Percentiles rank a stretch among this genome's conserved stretches.
Conservation (phyloP, 2,888 invertebrate species). For the Diploptera punctata region DNA sequence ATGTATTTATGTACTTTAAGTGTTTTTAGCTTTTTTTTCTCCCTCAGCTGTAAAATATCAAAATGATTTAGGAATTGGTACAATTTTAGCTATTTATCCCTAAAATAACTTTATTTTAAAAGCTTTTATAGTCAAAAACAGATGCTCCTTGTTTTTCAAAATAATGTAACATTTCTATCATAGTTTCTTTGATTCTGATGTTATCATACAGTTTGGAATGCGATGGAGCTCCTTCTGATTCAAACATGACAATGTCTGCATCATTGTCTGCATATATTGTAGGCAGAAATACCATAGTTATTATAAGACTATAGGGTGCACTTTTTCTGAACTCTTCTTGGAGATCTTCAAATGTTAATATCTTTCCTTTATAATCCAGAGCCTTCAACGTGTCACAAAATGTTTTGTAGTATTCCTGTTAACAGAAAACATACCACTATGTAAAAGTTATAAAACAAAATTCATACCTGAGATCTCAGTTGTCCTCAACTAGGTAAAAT, state of each 20-base stretch:
- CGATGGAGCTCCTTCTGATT: background rate
- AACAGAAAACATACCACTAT: no score
- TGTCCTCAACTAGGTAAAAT: no score
- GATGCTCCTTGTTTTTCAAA: background rate
- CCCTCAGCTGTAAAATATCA: no score
- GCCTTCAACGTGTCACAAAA: background rate
- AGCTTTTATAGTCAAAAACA: no score
- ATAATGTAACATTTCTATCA: background rate
- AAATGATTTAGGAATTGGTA: no score
- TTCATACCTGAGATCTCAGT: no score
- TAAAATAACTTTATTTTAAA: no score
- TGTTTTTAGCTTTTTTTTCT: no score
- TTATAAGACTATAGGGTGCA: background rate
- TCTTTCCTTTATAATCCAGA: background rate
- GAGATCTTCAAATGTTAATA: background rate
- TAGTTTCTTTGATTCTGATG: background rate
- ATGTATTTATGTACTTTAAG: no score
- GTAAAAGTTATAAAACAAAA: no score
- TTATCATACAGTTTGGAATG: background rate
- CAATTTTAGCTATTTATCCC: no score
- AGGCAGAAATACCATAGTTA: background rate
- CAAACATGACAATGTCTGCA: background rate
- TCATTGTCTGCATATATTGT: background rate
- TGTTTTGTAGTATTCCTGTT: background rate
- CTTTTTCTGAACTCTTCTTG: background rate